Evolutionary conservation across 2,797 vertebrate species (phyloP).

Genomic region (Zalophus californianus): DNA sequence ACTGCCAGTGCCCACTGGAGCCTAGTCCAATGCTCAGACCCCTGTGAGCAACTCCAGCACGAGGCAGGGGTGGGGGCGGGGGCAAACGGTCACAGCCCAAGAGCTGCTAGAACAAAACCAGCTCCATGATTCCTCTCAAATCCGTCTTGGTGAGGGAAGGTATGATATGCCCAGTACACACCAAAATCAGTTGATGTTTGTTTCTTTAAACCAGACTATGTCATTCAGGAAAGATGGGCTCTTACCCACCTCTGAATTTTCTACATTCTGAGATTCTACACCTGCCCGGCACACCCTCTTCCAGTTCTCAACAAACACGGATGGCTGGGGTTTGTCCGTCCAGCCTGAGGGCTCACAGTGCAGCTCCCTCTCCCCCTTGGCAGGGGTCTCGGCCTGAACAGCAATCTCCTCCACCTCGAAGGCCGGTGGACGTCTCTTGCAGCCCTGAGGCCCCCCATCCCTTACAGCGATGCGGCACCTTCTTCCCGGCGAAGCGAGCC

Average conservation of each 20-base stretch:
- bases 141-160: neutral
- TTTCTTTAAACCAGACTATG: neutral
- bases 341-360: neutral
- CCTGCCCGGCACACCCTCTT: neutral
- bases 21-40: accelerated
- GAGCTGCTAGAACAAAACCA: neutral
- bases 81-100: neutral
- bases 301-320: neutral
- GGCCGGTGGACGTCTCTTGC: neutral
- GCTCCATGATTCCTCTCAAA: neutral
- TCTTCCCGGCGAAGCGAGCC: neutral
- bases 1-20: accelerated
- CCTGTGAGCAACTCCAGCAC: neutral
- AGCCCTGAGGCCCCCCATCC: accelerated
- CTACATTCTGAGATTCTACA: neutral
- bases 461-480: neutral
- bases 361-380: neutral
- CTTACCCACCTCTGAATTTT: neutral
- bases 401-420: too few species aligned
- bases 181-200: neutral
- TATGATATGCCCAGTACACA: neutral
- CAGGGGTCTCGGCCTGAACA: neutral
- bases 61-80: neutral
- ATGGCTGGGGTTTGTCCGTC: accelerated
- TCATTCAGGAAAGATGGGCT: neutral